Evolutionary conservation across 2,888 invertebrate species (phyloP).

Genomic region (Oeneis ivallda): DNA sequence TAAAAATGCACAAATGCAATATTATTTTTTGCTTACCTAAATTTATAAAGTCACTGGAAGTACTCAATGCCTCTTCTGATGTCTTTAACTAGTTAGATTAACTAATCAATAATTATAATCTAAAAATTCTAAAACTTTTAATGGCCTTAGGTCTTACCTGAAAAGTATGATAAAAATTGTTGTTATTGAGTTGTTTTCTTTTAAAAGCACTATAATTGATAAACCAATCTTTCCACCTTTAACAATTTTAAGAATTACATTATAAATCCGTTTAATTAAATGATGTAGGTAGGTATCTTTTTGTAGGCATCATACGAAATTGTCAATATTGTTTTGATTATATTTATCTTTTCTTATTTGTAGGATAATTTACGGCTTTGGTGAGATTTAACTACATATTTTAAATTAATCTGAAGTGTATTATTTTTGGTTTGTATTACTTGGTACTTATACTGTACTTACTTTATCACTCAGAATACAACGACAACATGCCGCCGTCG

Average conservation of each 20-base stretch:
- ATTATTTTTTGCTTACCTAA: slow-evolving; percentile 27
- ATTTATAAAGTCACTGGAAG: slow-evolving; percentile 15
- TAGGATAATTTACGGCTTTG: slow-evolving; percentile 19
- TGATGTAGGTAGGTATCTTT: too few species aligned
- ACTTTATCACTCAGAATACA: slow-evolving; percentile 85
- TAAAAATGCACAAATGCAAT: slow-evolving; percentile 21
- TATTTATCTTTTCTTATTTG: slow-evolving; percentile 7
- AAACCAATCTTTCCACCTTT: neutral
- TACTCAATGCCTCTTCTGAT: slow-evolving; percentile 8
- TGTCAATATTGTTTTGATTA: neutral
- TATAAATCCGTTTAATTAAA: neutral
- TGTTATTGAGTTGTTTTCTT: neutral
- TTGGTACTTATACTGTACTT: slow-evolving; percentile 8
- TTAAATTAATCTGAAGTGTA: neutral
- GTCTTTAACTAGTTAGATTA: slow-evolving; percentile 4
- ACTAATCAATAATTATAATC: too few species aligned
- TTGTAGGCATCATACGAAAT: neutral
- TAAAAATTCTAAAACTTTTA: neutral
- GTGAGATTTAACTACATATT: slow-evolving; percentile 14
- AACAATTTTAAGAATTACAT: neutral
- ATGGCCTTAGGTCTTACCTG: too few species aligned
- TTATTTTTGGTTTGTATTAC: neutral
- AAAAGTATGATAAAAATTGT: neutral
- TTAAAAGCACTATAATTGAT: neutral
- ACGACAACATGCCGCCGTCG: slow-evolving; percentile 91